Evolutionary conservation across 2,113 vertebrate genomes (phyloP).

Genomic region (Thamnaconus septentrionalis): DNA sequence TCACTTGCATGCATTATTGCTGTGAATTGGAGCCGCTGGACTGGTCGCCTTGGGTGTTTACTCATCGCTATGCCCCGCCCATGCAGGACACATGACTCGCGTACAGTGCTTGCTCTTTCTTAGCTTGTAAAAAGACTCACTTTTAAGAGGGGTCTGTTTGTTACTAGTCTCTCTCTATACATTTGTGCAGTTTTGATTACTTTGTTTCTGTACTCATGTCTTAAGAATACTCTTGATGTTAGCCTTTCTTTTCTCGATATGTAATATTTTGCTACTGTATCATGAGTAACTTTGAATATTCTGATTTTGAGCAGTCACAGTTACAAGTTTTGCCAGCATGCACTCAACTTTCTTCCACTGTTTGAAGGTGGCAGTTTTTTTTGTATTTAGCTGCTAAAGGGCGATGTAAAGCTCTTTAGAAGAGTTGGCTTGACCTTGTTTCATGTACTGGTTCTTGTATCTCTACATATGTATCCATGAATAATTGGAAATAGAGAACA

Average conservation of each 20-base stretch:
- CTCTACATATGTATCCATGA: conserved; percentile 66
- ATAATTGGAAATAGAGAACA: conserved; percentile 65
- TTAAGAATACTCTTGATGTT: conserved; percentile 66
- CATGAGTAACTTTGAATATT: conserved; percentile 76
- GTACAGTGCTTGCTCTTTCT: conserved; percentile 54
- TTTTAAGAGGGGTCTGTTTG: conserved; percentile 64
- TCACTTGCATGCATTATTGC: conserved; percentile 21
- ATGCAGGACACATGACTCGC: conserved; percentile 27
- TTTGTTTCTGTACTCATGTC: conserved; percentile 70
- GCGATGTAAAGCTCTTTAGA: conserved; percentile 49
- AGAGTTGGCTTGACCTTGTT: conserved; percentile 58
- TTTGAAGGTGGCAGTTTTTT: conserved; percentile 52
- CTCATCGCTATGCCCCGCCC: conserved; percentile 39
- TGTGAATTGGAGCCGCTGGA: conserved; percentile 29
- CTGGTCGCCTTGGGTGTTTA: conserved; percentile 43
- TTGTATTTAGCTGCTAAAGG: conserved; percentile 51
- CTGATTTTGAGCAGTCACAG: conserved; percentile 70
- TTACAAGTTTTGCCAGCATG: conserved; percentile 79
- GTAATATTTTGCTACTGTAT: conserved; percentile 81
- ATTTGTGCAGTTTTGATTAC: conserved; percentile 66
- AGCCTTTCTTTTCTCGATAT: conserved; percentile 72
- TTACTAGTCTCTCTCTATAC: conserved; percentile 68
- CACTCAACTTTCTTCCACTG: conserved; percentile 64
- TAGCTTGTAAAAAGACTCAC: conserved; percentile 57
- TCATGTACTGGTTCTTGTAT: conserved; percentile 66